A percentile compares a stretch with the other conserved stretches of the same genome.
Conservation (phyloP, 1,140 invertebrate genomes). For the Apis mellifera region Amel_HAv3.1 CM009931.2:8814001-8814500, state of each 20-base stretch:
- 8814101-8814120: neutral
- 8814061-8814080: neutral
- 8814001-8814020: constrained; percentile 6
- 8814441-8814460: neutral
- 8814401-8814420: too few relatives aligned
- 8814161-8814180: neutral
- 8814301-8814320: too few relatives aligned
- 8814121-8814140: neutral
- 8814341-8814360: too few relatives aligned
- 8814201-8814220: neutral
- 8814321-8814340: too few relatives aligned
- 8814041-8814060: neutral
- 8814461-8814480: too few relatives aligned
- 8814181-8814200: neutral
- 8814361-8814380: too few relatives aligned
- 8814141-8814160: neutral
- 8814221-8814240: neutral
- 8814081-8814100: constrained; percentile 2
- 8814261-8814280: too few relatives aligned
- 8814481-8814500: neutral
- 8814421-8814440: too few relatives aligned
- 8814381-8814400: too few relatives aligned
- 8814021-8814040: constrained; percentile 19
- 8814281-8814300: too few relatives aligned
- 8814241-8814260: too few relatives aligned